Evolutionary conservation across 1,140 invertebrate species (phyloP).

Genomic region (Drosophila virilis): DNA sequence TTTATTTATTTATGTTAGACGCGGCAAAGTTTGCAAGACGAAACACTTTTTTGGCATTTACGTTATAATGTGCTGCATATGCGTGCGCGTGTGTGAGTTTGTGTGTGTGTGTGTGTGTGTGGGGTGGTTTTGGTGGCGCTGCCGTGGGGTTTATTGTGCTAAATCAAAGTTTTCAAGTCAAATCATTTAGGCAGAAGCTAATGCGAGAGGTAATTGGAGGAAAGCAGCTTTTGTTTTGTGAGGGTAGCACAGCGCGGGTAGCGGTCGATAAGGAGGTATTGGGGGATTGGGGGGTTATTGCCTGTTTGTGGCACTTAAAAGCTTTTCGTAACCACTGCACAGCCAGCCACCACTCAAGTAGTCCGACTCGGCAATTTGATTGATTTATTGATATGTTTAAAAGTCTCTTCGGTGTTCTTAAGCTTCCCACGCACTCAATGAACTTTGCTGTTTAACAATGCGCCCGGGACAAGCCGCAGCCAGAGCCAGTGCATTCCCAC

Average conservation of each 20-base stretch:
- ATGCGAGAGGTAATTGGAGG: conserved; percentile 54
- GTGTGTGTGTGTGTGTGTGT: not conserved
- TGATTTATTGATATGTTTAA: conserved; percentile 48
- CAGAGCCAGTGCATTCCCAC: conserved; percentile 60
- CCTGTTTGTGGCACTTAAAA: conserved; percentile 41
- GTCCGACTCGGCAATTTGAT: conserved; percentile 24
- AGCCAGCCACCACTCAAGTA: not conserved
- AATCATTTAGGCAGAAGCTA: conserved; percentile 59
- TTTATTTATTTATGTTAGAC: conserved; percentile 82
- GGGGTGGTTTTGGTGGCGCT: conserved; percentile 15
- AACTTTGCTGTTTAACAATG: conserved; percentile 66
- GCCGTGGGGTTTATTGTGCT: conserved; percentile 38
- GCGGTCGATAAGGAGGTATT: not conserved
- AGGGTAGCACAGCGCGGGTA: not conserved
- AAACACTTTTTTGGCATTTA: conserved; percentile 59
- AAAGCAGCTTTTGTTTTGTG: conserved; percentile 48
- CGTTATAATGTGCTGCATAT: conserved; percentile 65
- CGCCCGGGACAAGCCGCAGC: not conserved
- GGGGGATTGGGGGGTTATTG: not conserved
- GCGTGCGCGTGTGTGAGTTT: conserved; percentile 3
- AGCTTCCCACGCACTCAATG: conserved; percentile 77
- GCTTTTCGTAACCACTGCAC: conserved; percentile 7
- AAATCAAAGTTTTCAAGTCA: conserved; percentile 73
- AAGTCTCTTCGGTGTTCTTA: conserved; percentile 36
- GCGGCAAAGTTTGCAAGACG: conserved; percentile 62